Base-by-base conservation (phyloP, 2,888 invertebrate genomes). In the Stenodema calcarata region DNA sequence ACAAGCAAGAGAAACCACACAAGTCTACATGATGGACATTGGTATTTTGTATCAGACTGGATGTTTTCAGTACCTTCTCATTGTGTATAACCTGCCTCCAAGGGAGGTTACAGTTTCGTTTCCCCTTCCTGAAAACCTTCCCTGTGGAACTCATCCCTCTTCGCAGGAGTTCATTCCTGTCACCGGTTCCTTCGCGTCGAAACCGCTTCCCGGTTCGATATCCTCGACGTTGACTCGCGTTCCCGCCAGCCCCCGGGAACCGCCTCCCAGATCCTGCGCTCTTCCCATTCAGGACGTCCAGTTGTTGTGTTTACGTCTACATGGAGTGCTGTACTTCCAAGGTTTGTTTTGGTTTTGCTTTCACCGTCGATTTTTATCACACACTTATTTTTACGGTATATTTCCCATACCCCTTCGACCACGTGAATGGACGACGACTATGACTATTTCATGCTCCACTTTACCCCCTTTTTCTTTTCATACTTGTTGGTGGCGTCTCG, bases 311-410 rank as follows among this genome's bases (percentile, higher is more conserved):
- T 82, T 82, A 82, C 82, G 41, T 35, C 62, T 9, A 18, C 23
- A 82, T 82, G 82, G 82, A 82, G 69, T 82, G 82, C 82, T 82
- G 82, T 35, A 82, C 82, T n/a, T 82, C 82, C 9, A 82, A 82
- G 82, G 82, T 82, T 82, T 27, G 82, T 82, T 62, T 62, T 62
- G 23, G 62, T 62, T 62, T 23, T 27, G 23, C 62, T 7, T 27
- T 62, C 62, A 23, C 14, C 16, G 23, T 62, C 62, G 62, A 62
- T 62, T 23, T 62, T 62, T 62, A 23, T 11, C 62, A 47, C 1
- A 47, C 7, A 47, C 4, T 47, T 16, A 1, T 47, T 47, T 12
- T 47, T 47, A 47, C 16, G 27, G 27, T 23, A 4, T 62, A 23
- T 62, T 62, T 62, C 11, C 18, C 23, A 11, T n/a, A n/a, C n/a